Evolutionary conservation across 2,797 vertebrate genomes (phyloP), one percentile per base, ranked within the genome.

Genomic region (Cossypha niveicapilla): DNA sequence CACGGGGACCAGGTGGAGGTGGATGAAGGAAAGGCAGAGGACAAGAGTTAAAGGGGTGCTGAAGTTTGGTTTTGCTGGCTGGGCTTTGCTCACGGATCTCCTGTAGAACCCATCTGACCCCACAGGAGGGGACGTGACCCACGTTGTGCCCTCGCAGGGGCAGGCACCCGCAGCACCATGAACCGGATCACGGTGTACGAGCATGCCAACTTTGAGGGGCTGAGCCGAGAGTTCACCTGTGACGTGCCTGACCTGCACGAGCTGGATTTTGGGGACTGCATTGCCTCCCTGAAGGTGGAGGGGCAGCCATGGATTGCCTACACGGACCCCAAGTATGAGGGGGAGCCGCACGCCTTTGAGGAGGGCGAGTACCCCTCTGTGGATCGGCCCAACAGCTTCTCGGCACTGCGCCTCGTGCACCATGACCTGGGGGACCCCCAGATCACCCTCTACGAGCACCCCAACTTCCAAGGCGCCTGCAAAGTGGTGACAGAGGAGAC

Each of bases 291-390:
- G 88, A 96, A 94, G 74, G 97, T 97, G 70, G 90, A 75, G 41
- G 96, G 96, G 34, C 96, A 97, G 74, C 97, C 97, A 3, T 97
- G 97, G 97, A 90, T 97, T 1, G 96, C 96, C 47, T 97, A 97
- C 93, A 92, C 89, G 0, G 62, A 77, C 25, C 51, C 95, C 35
- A 96, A 90, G 35, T 97, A 96, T 0, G 95, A 96, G 50, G 96
- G 94, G 4, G 82, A 95, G 21, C 39, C 78, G 0, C 19, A 92
- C 0, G 93, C 41, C 53, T 97, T 96, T 0, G 97, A 97, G 51
- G 97, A 97, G 81, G 97, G 96, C 0, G 88, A 96, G 47, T 96
- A 97, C 65, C 50, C 34, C 32, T 80, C 84, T 0, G 93, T 97
- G 57, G 88, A 37, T 39, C 89, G 63, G 11, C 94, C 73, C 54